Evolutionary conservation across 35 echinoderm and acorn worm genomes (phyloP).

Genomic region (Heliocidaris erythrogramma): DNA sequence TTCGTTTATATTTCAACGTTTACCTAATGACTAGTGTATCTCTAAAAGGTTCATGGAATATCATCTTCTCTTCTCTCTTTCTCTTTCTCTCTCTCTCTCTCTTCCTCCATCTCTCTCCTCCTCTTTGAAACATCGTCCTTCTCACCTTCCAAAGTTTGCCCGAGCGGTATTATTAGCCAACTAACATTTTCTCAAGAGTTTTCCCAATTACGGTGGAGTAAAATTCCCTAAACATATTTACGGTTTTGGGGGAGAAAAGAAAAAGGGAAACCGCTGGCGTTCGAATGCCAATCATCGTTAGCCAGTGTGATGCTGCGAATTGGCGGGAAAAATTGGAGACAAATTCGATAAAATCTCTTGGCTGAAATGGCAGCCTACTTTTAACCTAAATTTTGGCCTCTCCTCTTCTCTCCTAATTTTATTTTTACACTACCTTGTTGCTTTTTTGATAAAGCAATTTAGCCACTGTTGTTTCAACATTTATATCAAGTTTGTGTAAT

Average conservation of each 20-base stretch:
- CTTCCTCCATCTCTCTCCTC: background rate
- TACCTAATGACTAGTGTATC: no score
- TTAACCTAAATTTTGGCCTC: background rate
- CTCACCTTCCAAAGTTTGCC: background rate
- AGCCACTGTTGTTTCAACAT: background rate
- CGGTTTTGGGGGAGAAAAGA: background rate
- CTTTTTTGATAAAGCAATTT: constrained; percentile 7
- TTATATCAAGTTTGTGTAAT: background rate
- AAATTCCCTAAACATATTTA: constrained; percentile 44
- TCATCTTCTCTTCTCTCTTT: no score
- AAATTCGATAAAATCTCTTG: constrained; percentile 18
- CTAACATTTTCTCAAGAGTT: constrained; percentile 23
- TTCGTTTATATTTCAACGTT: no score
- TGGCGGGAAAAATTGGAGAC: constrained; percentile 27
- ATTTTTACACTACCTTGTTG: background rate
- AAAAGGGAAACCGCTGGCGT: background rate
- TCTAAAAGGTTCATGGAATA: no score
- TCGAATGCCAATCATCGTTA: background rate
- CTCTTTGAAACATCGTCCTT: background rate
- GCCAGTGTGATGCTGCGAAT: background rate
- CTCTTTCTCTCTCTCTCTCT: background rate
- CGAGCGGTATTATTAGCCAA: background rate
- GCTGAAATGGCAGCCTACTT: background rate
- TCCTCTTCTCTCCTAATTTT: background rate
- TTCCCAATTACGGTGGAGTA: background rate